phyloP scores from a whole-genome alignment of 2,888 invertebrate species.

The Agriopis aurantiaria region DNA sequence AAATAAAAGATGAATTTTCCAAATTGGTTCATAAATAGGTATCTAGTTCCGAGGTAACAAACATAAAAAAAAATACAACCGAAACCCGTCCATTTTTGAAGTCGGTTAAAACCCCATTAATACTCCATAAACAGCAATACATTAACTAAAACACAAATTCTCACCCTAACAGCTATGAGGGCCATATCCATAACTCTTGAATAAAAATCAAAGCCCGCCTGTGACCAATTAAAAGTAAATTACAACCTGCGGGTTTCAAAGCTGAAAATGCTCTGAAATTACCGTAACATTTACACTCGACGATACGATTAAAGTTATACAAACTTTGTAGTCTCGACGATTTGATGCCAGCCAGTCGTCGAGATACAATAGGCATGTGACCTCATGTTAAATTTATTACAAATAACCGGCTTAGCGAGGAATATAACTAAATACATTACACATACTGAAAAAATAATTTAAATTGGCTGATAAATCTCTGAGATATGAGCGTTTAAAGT shows the following conservation, averaged over 20 bases:
- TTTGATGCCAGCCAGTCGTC: no score
- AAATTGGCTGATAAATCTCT: no score
- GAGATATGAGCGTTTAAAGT: no score
- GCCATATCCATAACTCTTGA: slow-evolving; percentile 21
- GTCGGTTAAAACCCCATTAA: slow-evolving; percentile 19
- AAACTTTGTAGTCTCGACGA: background rate
- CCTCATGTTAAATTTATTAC: no score
- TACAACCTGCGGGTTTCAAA: slow-evolving; percentile 20
- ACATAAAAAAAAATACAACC: no score
- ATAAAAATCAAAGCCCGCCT: slow-evolving; percentile 27
- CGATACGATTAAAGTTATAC: background rate
- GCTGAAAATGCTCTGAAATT: slow-evolving; percentile 13
- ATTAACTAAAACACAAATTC: slow-evolving; percentile 19
- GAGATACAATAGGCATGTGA: no score
- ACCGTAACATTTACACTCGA: background rate
- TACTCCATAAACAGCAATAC: slow-evolving; percentile 16
- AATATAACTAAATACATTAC: no score
- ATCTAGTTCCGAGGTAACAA: no score
- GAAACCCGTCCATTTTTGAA: background rate
- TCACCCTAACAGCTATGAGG: slow-evolving; percentile 15
- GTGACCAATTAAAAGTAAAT: slow-evolving; percentile 34
- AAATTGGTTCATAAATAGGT: no score
- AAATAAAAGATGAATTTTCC: no score
- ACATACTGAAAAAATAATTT: no score
- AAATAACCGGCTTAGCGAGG: no score